These are phyloP conservation scores for Stenichneumon culpator DNA, from an alignment of 2,888 invertebrate genomes.

Conservation along the genomic window DNA sequence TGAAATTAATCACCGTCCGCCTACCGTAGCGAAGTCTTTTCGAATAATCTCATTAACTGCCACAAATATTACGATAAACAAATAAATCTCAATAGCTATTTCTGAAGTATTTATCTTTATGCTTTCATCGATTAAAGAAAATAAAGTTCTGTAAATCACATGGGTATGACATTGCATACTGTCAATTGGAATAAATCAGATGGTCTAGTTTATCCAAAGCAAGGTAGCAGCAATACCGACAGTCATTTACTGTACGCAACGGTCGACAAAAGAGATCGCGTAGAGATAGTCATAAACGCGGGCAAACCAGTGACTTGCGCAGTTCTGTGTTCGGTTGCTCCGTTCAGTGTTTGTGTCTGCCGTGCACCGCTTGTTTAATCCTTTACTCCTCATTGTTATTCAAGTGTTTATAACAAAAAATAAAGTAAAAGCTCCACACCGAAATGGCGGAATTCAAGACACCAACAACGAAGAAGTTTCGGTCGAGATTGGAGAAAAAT, in stretches of 20 bases:
- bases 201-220: not conserved
- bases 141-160: not conserved
- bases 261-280: not conserved
- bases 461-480: constrained; percentile 75
- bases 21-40: not conserved
- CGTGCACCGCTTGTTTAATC: not conserved
- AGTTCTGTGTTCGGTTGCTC: not conserved
- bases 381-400: not conserved
- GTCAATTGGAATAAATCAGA: not conserved
- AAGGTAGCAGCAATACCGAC: constrained; percentile 9
- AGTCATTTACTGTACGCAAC: not conserved
- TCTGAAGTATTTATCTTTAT: not conserved
- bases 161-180: not conserved
- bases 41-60: not conserved
- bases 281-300: not conserved
- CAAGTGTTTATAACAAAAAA: not conserved
- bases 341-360: not conserved
- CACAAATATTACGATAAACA: not conserved
- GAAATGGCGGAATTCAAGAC: constrained; percentile 81
- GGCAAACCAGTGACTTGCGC: constrained; percentile 11
- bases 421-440: not conserved
- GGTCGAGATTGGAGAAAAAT: constrained; percentile 73
- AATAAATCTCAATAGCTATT: not conserved
- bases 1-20: constrained; percentile 44
- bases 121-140: not conserved